Evolutionary conservation across 2,888 invertebrate genomes (phyloP).

Genomic region (Aspidapion aeneum): DNA sequence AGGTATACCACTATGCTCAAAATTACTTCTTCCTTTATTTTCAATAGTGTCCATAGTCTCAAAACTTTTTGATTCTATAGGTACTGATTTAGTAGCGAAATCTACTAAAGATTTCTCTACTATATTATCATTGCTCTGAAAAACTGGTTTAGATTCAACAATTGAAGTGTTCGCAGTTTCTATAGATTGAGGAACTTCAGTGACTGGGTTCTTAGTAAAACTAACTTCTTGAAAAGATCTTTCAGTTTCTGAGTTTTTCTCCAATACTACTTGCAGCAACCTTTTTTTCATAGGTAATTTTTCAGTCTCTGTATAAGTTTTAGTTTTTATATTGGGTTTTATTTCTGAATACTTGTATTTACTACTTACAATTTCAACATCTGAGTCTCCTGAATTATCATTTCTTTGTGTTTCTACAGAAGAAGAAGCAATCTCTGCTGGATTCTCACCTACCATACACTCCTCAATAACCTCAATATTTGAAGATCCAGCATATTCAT

Average conservation of each 20-base stretch:
- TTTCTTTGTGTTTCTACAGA: too few species aligned
- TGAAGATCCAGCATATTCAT: constrained; percentile 7
- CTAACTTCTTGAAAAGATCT: not conserved
- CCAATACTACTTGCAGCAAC: not conserved
- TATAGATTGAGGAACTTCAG: too few species aligned
- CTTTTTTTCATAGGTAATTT: not conserved
- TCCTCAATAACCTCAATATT: constrained; percentile 21
- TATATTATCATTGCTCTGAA: too few species aligned
- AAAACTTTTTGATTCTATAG: not conserved
- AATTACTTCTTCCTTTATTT: not conserved
- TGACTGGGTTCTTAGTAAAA: too few species aligned
- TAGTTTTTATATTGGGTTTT: not conserved
- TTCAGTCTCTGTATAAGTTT: not conserved
- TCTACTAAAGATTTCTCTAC: too few species aligned
- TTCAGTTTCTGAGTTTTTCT: constrained; percentile 3
- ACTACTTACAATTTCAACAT: not conserved
- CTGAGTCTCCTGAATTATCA: constrained; percentile 3
- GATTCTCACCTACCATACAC: constrained; percentile 23
- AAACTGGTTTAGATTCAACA: too few species aligned
- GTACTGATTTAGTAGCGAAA: too few species aligned
- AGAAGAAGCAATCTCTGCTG: constrained; percentile 16
- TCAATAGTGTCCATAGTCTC: not conserved
- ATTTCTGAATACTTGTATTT: constrained; percentile 1
- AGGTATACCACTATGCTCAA: not conserved
- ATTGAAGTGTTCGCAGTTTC: too few species aligned